A percentile compares a stretch with the other conserved stretches of the same genome.
Conservation (phyloP, 2,888 invertebrate species). For the Theretra japonica region DNA sequence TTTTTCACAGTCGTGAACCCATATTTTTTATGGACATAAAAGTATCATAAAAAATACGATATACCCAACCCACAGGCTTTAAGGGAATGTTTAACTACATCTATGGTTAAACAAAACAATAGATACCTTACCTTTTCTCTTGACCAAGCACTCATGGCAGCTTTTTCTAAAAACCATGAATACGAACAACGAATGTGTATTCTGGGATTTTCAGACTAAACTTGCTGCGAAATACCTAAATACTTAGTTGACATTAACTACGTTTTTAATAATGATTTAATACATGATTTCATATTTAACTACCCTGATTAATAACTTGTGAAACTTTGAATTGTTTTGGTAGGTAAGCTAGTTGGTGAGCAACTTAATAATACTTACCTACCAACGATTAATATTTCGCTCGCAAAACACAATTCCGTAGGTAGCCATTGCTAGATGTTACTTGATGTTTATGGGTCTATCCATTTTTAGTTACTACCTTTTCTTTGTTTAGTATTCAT, state of each 20-base stretch:
- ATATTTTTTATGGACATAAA: no score
- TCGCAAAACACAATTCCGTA: neutral
- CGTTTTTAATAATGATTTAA: neutral
- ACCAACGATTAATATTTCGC: neutral
- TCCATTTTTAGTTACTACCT: no score
- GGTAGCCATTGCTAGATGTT: neutral
- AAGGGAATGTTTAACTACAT: no score
- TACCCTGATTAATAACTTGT: neutral
- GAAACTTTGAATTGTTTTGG: neutral
- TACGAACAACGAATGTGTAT: neutral
- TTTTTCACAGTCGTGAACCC: no score
- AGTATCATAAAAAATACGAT: no score
- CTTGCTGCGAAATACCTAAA: neutral
- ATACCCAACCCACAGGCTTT: no score
- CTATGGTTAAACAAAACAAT: neutral
- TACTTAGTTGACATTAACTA: neutral
- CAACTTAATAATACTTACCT: no score
- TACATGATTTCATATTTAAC: neutral
- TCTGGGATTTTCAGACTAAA: neutral
- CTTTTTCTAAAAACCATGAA: slow-evolving; percentile 5
- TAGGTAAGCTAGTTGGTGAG: neutral
- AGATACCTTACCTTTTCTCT: neutral
- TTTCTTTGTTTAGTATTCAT: no score
- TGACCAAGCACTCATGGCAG: neutral
- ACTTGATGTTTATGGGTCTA: neutral